Evolutionary conservation across 2,113 vertebrate species (phyloP).

Genomic region (Coturnix japonica): DNA sequence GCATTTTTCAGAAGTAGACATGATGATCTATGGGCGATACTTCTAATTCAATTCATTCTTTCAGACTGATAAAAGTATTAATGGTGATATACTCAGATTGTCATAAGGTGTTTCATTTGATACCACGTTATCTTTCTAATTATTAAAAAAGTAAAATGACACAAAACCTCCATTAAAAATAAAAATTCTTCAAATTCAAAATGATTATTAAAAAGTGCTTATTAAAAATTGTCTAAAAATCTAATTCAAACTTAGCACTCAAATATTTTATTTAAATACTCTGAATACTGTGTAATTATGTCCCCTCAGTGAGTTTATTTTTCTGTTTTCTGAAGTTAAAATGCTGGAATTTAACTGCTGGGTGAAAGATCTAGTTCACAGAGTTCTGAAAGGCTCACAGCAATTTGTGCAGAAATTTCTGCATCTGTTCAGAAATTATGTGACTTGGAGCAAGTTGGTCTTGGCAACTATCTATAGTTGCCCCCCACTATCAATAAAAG

Average conservation of each 20-base stretch:
- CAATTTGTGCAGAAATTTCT: not conserved
- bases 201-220: not conserved
- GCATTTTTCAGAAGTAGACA: constrained; percentile 39
- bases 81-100: not conserved
- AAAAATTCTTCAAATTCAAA: constrained; percentile 5
- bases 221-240: not conserved
- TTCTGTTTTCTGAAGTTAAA: not conserved
- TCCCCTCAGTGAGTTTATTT: not conserved
- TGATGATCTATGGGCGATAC: constrained; percentile 6
- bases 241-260: not conserved
- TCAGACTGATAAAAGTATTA: constrained; percentile 19
- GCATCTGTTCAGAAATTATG: not conserved
- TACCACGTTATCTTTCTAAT: not conserved
- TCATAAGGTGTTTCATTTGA: not conserved
- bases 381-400: not conserved
- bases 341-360: not conserved
- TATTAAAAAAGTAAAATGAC: not conserved
- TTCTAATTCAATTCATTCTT: constrained; percentile 20
- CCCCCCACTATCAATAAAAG: no score
- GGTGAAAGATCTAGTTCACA: not conserved
- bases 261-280: not conserved
- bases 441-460: not conserved
- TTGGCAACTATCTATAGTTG: no score
- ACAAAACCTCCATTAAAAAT: constrained; percentile 13
- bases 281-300: not conserved